Percentiles rank a stretch among this genome's conserved stretches.
phyloP scores from a whole-genome alignment of 1,140 invertebrate genomes.

The Drosophila arawakana region DNA sequence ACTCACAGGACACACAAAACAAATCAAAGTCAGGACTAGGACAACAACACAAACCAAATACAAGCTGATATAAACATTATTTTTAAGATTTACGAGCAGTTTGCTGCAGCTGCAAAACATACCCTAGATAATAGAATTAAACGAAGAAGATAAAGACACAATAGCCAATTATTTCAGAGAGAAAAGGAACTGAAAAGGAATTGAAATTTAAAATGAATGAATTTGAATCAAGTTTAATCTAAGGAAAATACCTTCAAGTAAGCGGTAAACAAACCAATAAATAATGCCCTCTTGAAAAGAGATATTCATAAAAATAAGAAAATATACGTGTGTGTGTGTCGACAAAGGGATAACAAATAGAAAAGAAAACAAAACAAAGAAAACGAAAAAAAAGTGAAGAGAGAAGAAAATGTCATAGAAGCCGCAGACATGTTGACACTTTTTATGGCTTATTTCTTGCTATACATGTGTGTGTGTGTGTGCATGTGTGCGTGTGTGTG shows the following conservation, averaged over 20 bases:
- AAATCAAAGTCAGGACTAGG: slow-evolving; percentile 39
- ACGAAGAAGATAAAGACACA: background rate
- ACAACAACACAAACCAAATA: slow-evolving; percentile 10
- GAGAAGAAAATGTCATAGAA: background rate
- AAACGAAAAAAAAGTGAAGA: background rate
- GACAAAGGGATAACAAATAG: too few species aligned
- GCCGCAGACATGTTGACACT: slow-evolving; percentile 55
- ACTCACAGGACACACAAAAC: slow-evolving; percentile 71
- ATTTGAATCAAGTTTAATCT: too few species aligned
- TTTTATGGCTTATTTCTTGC: slow-evolving; percentile 38
- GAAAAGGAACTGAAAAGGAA: too few species aligned
- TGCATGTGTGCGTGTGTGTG: too few species aligned
- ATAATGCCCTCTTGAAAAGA: slow-evolving; percentile 43
- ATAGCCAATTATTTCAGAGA: too few species aligned
- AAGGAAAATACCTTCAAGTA: background rate
- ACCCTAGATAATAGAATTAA: slow-evolving; percentile 45
- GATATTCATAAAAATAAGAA: slow-evolving; percentile 40
- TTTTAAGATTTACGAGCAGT: slow-evolving; percentile 44
- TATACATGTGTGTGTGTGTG: background rate
- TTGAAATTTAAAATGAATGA: too few species aligned
- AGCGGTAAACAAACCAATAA: slow-evolving; percentile 47
- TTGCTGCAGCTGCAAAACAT: slow-evolving; percentile 17
- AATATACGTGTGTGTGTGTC: background rate
- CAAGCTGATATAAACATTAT: slow-evolving; percentile 43
- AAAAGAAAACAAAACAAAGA: too few species aligned